A percentile compares a stretch with the other conserved stretches of the same genome.
Conservation (phyloP, 2,888 invertebrate genomes). For the Folsomia candida region DNA sequence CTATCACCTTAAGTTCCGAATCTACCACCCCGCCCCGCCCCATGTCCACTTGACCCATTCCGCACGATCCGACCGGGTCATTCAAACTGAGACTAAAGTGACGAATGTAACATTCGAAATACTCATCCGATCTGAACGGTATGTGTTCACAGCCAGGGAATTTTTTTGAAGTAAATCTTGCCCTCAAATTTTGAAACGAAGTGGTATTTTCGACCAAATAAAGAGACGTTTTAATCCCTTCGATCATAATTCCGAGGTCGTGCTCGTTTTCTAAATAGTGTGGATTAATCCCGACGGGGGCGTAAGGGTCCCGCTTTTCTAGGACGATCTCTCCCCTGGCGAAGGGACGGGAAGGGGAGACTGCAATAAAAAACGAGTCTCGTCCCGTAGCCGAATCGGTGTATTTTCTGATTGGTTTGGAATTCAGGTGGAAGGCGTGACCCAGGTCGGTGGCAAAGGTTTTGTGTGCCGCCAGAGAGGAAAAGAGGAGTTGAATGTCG, state of each 20-base stretch:
- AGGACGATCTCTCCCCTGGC: constrained; percentile 34
- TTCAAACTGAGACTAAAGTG: constrained; percentile 16
- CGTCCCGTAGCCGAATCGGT: constrained; percentile 31
- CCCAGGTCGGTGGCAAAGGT: constrained; percentile 32
- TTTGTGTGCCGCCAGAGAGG: constrained; percentile 35
- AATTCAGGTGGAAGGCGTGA: constrained; percentile 37
- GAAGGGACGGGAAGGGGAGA: constrained; percentile 30
- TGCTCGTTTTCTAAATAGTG: constrained; percentile 38
- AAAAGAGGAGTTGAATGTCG: constrained; percentile 34
- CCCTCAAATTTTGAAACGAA: constrained; percentile 33
- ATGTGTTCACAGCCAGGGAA: constrained; percentile 41
- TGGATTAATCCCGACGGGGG: constrained; percentile 32
- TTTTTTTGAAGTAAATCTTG: constrained; percentile 37
- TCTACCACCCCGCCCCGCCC: constrained; percentile 26
- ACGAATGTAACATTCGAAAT: constrained; percentile 24
- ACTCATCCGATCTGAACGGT: constrained; percentile 25
- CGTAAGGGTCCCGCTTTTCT: constrained; percentile 33
- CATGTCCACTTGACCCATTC: constrained; percentile 26
- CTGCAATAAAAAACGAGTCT: constrained; percentile 37
- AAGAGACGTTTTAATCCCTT: constrained; percentile 35
- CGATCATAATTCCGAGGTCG: constrained; percentile 31
- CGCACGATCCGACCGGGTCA: constrained; percentile 22
- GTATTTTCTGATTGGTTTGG: constrained; percentile 33
- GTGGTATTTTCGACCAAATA: constrained; percentile 42
- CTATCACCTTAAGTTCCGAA: constrained; percentile 24